A percentile compares a stretch with the other conserved stretches of the same genome.
Evolutionary conservation across 2,888 invertebrate genomes (phyloP).

Genomic region (Rhaphigaster nebulosa): DNA sequence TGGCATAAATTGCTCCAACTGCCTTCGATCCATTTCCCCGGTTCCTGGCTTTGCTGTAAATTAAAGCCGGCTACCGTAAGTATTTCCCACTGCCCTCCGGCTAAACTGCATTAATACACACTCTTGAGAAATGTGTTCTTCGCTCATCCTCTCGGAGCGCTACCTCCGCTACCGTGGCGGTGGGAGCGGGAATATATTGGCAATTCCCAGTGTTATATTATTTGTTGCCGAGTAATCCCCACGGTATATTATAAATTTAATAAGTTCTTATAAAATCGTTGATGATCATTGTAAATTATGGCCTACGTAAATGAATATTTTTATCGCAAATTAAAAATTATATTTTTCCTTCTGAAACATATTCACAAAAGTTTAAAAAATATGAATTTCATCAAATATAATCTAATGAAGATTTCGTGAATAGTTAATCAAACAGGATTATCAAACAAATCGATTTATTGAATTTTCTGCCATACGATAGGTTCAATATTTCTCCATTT

Average conservation of each 20-base stretch:
- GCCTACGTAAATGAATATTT: background rate
- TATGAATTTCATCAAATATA: too few relatives aligned
- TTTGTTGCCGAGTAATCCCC: background rate
- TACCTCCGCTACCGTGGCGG: background rate
- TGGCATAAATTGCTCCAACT: conserved; percentile 42
- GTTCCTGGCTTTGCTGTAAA: conserved; percentile 44
- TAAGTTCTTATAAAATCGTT: background rate
- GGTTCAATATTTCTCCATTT: too few relatives aligned
- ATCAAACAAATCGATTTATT: too few relatives aligned
- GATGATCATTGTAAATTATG: background rate
- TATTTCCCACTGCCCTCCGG: conserved; percentile 11
- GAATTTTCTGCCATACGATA: too few relatives aligned
- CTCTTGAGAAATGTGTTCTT: conserved; percentile 23
- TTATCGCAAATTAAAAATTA: background rate
- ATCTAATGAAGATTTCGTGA: too few relatives aligned
- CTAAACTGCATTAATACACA: conserved; percentile 52
- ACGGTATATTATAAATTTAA: background rate
- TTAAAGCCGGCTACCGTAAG: conserved; percentile 40
- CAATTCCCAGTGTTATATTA: background rate
- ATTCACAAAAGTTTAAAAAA: too few relatives aligned
- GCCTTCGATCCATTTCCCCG: conserved; percentile 51
- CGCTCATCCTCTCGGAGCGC: background rate
- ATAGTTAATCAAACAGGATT: too few relatives aligned
- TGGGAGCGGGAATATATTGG: background rate
- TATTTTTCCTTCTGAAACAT: too few relatives aligned